Evolutionary conservation across 2,888 invertebrate genomes (phyloP).

Genomic region (Hemaris fuciformis): DNA sequence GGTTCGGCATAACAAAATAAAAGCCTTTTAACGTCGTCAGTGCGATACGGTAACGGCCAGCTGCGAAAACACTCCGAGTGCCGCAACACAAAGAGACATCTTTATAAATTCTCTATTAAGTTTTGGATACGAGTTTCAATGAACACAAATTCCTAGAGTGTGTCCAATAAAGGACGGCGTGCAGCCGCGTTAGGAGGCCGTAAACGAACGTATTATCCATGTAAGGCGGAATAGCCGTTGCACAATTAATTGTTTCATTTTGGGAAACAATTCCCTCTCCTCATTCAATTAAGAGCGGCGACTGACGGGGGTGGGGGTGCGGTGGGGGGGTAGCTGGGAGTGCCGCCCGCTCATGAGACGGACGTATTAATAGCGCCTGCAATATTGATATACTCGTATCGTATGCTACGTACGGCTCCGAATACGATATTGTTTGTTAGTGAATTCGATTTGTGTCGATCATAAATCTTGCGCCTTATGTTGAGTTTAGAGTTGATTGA

Average conservation of each 20-base stretch:
- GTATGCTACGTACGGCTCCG: constrained; percentile 75
- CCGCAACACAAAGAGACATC: constrained; percentile 9
- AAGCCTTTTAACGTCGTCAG: constrained; percentile 58
- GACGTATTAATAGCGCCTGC: constrained; percentile 82
- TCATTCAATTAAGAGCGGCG: constrained; percentile 82
- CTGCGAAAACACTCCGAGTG: constrained; percentile 50
- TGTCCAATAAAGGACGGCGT: constrained; percentile 80
- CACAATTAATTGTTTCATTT: constrained; percentile 83
- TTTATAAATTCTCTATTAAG: constrained; percentile 71
- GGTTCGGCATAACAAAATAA: constrained; percentile 48
- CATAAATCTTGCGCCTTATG: constrained; percentile 82
- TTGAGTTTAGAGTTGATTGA: constrained; percentile 77
- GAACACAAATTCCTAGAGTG: constrained; percentile 80
- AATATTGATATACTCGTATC: constrained; percentile 81
- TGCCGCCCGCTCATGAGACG: constrained; percentile 77
- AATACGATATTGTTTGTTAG: constrained; percentile 81
- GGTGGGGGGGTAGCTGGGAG: constrained; percentile 42
- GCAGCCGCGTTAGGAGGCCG: constrained; percentile 81
- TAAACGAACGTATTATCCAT: constrained; percentile 82
- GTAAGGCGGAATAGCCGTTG: constrained; percentile 82
- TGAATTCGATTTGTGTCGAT: constrained; percentile 81
- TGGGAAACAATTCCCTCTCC: constrained; percentile 82
- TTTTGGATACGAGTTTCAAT: constrained; percentile 79
- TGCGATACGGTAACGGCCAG: constrained; percentile 58
- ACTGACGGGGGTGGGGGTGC: constrained; percentile 58